phyloP scores from a whole-genome alignment of 2,888 invertebrate genomes.

The Perithous albicinctus region DNA sequence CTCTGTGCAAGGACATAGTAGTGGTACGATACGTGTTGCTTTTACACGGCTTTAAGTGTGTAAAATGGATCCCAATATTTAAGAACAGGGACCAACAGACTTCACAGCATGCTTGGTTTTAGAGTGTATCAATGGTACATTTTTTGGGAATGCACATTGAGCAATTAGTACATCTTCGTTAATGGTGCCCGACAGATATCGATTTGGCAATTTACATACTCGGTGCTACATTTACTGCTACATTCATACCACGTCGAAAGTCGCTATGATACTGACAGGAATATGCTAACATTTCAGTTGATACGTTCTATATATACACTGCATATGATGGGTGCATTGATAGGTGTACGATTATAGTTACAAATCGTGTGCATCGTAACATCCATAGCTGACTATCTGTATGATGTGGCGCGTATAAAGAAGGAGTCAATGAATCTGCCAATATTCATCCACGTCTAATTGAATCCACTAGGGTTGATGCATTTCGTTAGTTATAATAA shows the following conservation, averaged over 20 bases:
- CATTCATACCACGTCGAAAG: constrained; percentile 13
- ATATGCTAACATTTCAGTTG: neutral
- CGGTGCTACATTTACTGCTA: neutral
- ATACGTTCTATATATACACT: neutral
- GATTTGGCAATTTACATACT: no score
- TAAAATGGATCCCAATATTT: no score
- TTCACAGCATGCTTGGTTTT: no score
- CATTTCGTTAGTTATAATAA: no score
- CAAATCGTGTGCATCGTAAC: no score
- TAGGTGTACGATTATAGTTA: constrained; percentile 66
- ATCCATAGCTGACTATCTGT: no score
- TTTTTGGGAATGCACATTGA: no score
- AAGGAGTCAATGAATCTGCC: constrained; percentile 79
- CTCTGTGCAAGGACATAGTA: constrained; percentile 61
- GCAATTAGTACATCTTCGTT: neutral
- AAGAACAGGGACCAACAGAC: no score
- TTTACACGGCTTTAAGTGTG: no score
- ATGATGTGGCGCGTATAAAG: constrained; percentile 71
- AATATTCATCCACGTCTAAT: constrained; percentile 79
- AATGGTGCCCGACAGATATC: neutral
- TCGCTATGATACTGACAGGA: constrained; percentile 33
- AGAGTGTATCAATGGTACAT: no score
- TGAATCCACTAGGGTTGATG: no score
- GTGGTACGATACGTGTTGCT: no score
- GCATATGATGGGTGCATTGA: neutral